Evolutionary conservation across 2,113 vertebrate genomes (phyloP).

Genomic region (Perca schrenkii): DNA sequence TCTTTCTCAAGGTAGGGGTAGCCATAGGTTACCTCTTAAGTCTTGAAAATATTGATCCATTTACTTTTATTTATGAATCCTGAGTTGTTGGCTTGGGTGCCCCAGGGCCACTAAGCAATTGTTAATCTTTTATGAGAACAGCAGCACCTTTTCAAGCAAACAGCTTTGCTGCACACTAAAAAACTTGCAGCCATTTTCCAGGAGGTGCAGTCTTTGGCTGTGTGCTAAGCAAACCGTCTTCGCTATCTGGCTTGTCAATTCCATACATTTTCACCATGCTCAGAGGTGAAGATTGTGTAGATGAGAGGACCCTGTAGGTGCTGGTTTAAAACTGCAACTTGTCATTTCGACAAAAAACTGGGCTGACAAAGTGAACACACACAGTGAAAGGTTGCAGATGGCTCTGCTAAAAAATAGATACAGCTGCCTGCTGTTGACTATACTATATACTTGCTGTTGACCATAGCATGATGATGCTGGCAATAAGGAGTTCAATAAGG

Average conservation of each 20-base stretch:
- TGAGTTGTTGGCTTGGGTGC: slow-evolving; percentile 73
- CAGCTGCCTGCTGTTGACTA: not conserved
- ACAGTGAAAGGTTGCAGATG: slow-evolving; percentile 45
- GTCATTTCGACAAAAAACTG: slow-evolving; percentile 20
- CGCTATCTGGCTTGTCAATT: slow-evolving; percentile 47
- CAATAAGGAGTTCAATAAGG: not conserved
- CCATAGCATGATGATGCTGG: not conserved
- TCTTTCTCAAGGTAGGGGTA: slow-evolving; percentile 68
- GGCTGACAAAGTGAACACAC: slow-evolving; percentile 19
- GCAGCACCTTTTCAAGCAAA: slow-evolving; percentile 72
- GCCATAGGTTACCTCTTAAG: slow-evolving; percentile 79
- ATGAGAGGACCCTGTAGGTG: slow-evolving; percentile 15
- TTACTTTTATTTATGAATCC: slow-evolving; percentile 86
- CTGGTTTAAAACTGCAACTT: slow-evolving; percentile 20
- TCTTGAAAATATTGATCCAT: slow-evolving; percentile 83
- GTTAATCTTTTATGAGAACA: slow-evolving; percentile 83
- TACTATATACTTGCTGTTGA: not conserved
- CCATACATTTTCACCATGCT: slow-evolving; percentile 37
- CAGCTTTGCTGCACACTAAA: slow-evolving; percentile 68
- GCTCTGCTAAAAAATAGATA: slow-evolving; percentile 18
- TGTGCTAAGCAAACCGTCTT: slow-evolving; percentile 37
- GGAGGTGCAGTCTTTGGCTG: slow-evolving; percentile 34
- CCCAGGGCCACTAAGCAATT: slow-evolving; percentile 76
- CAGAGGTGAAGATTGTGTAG: slow-evolving; percentile 7
- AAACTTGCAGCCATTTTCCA: slow-evolving; percentile 38